A percentile compares a stretch with the other conserved stretches of the same genome.
Conservation (phyloP, 2,113 vertebrate species). For the Bungarus multicinctus region DNA sequence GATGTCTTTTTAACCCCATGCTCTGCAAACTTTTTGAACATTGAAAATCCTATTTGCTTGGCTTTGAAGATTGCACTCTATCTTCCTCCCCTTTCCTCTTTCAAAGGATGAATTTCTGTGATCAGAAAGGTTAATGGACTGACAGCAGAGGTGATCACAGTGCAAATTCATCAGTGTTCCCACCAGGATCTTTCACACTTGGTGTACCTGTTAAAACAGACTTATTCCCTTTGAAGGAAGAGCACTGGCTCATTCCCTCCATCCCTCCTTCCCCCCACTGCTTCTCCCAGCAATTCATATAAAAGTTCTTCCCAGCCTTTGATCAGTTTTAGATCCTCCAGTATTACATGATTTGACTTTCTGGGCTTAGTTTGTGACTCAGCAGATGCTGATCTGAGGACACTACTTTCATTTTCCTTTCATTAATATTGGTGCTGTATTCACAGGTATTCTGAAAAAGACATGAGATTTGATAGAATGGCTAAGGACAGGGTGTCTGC, state of each 20-base stretch:
- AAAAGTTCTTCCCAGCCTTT: constrained; percentile 41
- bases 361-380: constrained; percentile 42
- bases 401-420: constrained; percentile 11
- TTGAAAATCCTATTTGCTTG: background rate
- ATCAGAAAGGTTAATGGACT: constrained; percentile 38
- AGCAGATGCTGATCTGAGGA: constrained; percentile 24
- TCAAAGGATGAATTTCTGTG: background rate
- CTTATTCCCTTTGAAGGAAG: constrained; percentile 17
- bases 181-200: background rate
- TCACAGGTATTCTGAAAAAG: constrained; percentile 30
- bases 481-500: background rate
- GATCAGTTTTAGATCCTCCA: constrained; percentile 44
- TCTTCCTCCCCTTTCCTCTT: constrained; percentile 9
- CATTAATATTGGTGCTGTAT: background rate
- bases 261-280: background rate
- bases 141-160: constrained; percentile 13
- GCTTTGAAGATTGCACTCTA: background rate
- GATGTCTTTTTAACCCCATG: constrained; percentile 3
- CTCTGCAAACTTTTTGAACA: background rate
- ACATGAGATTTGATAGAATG: background rate
- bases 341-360: constrained; percentile 42
- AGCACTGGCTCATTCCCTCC: constrained; percentile 19
- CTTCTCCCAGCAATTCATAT: constrained; percentile 15
- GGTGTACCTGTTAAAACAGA: constrained; percentile 12
- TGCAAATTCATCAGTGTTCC: constrained; percentile 1